Conservation (phyloP, 2,113 vertebrate genomes). For the Chiloscyllium plagiosum region DNA sequence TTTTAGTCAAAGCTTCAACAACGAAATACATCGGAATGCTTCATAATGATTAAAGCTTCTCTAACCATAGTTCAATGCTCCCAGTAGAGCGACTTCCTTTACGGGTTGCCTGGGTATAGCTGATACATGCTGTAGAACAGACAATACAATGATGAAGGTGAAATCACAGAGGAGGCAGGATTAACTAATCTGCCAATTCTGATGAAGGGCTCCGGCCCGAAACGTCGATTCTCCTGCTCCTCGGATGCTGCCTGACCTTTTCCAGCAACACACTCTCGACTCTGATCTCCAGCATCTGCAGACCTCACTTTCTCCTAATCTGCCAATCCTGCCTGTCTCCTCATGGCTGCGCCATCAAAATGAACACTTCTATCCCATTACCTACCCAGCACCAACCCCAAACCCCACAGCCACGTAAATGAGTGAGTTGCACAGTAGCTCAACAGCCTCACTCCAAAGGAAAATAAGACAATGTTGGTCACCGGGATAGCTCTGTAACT, state of each 20-base stretch:
- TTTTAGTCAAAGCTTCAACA: neutral
- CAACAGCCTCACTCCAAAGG: neutral
- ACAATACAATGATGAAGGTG: neutral
- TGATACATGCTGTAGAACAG: neutral
- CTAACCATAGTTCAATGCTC: neutral
- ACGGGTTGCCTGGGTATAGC: neutral
- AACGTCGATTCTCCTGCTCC: too few species aligned
- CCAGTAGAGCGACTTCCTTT: neutral
- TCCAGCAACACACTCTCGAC: too few species aligned
- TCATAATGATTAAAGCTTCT: neutral
- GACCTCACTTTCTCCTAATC: too few species aligned
- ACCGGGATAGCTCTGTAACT: neutral
- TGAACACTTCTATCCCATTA: neutral
- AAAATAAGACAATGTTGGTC: neutral
- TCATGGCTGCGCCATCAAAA: neutral
- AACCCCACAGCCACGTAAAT: neutral
- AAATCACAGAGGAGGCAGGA: neutral
- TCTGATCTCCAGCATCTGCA: too few species aligned
- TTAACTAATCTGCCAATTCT: neutral
- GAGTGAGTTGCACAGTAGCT: neutral
- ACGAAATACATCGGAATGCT: neutral
- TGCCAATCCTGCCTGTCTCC: too few species aligned
- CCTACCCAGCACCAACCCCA: neutral
- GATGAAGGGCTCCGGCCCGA: too few species aligned
- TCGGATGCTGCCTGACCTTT: too few species aligned